Conservation (phyloP, 1,140 invertebrate species). For the Drosophila sp. region DNA sequence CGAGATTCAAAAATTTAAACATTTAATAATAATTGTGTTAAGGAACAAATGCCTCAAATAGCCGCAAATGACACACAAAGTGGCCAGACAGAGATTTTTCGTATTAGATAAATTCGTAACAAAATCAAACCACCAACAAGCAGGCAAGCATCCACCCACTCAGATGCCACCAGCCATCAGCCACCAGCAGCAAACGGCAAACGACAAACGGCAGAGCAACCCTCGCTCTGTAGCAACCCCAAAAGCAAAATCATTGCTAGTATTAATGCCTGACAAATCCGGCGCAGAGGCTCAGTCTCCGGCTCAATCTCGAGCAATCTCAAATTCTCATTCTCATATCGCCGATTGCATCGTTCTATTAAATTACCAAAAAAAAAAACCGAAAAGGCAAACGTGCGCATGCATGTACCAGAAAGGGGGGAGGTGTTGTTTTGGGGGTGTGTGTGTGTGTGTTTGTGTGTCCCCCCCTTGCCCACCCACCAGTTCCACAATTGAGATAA, state of each 20-base stretch:
- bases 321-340: constrained; percentile 65
- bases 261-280: constrained; percentile 70
- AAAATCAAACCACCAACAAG: constrained; percentile 42
- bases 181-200: constrained; percentile 9
- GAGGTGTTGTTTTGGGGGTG: constrained; percentile 22
- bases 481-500: constrained; percentile 80
- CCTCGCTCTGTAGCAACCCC: constrained; percentile 54
- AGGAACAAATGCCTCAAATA: constrained; percentile 61
- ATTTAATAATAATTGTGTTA: constrained; percentile 75
- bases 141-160: constrained; percentile 36
- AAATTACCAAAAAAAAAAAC: constrained; percentile 62
- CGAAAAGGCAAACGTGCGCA: constrained; percentile 66
- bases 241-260: constrained; percentile 31
- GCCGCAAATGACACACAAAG: constrained; percentile 65
- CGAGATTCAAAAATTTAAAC: constrained; percentile 39
- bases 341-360: constrained; percentile 78
- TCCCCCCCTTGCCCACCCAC: constrained; percentile 13
- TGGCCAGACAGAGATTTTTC: constrained; percentile 62
- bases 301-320: constrained; percentile 54
- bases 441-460: constrained; percentile 20
- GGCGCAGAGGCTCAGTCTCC: constrained; percentile 38
- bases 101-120: constrained; percentile 54
- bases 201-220: constrained; percentile 29
- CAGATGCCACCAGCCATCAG: constrained; percentile 26
- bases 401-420: constrained; percentile 38